Evolutionary conservation across 2,888 invertebrate genomes (phyloP).

Genomic region (Diaphora mendica): DNA sequence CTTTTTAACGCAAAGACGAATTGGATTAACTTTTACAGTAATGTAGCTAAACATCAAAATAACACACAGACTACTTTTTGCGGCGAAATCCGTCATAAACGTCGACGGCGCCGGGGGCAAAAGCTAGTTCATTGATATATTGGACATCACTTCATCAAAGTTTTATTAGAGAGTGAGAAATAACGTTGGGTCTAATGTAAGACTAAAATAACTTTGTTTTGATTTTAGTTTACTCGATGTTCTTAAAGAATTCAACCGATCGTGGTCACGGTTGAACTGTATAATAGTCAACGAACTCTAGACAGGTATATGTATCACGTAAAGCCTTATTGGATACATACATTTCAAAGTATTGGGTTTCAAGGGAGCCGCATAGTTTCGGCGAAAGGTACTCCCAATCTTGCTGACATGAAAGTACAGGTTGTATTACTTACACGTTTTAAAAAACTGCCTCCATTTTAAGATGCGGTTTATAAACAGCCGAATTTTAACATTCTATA

Average conservation of each 20-base stretch:
- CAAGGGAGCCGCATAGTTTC: background rate
- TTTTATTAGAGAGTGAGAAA: background rate
- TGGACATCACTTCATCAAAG: background rate
- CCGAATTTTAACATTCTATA: conserved; percentile 5
- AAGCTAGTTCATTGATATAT: background rate
- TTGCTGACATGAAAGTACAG: background rate
- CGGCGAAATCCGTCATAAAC: no score
- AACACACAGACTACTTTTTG: no score
- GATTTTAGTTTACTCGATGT: background rate
- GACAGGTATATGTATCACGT: background rate
- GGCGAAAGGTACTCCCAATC: background rate
- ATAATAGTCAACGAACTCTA: background rate
- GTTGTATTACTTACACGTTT: background rate
- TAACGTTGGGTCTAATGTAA: background rate
- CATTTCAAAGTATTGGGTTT: background rate
- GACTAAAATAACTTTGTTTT: background rate
- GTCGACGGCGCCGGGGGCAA: no score
- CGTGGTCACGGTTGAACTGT: background rate
- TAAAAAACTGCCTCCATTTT: background rate
- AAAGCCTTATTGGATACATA: background rate
- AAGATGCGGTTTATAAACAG: background rate
- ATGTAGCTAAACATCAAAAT: no score
- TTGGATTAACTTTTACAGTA: no score
- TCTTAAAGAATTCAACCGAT: background rate
- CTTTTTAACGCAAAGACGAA: no score